These are phyloP conservation scores for Morelia viridis DNA, from an alignment of 2,797 vertebrate genomes.

Conservation along the genomic window DNA sequence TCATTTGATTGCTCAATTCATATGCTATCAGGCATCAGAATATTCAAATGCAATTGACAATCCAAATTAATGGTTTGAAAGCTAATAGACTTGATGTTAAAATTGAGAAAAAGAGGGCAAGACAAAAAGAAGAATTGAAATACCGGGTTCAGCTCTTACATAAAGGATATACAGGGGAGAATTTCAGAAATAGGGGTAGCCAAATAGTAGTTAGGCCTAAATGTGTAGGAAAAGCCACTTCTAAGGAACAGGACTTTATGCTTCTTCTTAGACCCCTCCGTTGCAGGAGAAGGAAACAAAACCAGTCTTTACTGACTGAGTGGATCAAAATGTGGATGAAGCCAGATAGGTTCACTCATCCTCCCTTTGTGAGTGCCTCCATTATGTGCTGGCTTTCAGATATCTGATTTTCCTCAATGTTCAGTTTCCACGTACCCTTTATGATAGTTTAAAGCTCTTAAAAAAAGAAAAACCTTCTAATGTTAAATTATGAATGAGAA, in stretches of 20 bases:
- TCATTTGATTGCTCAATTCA: neutral
- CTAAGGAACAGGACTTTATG: neutral
- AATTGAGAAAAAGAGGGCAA: neutral
- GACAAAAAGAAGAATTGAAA: neutral
- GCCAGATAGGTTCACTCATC: neutral
- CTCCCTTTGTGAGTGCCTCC: neutral
- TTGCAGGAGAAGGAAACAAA: slow-evolving; percentile 8
- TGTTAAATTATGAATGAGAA: neutral
- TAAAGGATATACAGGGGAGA: neutral
- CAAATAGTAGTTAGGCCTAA: neutral
- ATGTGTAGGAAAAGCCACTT: neutral
- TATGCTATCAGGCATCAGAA: neutral
- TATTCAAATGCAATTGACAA: neutral
- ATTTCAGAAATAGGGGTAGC: neutral
- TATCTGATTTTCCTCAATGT: neutral
- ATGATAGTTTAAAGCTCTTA: neutral
- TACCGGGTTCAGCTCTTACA: neutral
- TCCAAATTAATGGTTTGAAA: neutral
- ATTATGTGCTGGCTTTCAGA: neutral
- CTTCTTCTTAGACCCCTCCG: neutral
- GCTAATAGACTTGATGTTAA: neutral
- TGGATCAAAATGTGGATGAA: neutral
- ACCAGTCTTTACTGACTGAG: neutral
- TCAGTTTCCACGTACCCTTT: neutral
- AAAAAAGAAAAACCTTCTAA: neutral